Percentiles rank a stretch among this genome's conserved stretches.
phyloP scores from a whole-genome alignment of 1,140 invertebrate genomes.

The Trichoplusia ni region DNA sequence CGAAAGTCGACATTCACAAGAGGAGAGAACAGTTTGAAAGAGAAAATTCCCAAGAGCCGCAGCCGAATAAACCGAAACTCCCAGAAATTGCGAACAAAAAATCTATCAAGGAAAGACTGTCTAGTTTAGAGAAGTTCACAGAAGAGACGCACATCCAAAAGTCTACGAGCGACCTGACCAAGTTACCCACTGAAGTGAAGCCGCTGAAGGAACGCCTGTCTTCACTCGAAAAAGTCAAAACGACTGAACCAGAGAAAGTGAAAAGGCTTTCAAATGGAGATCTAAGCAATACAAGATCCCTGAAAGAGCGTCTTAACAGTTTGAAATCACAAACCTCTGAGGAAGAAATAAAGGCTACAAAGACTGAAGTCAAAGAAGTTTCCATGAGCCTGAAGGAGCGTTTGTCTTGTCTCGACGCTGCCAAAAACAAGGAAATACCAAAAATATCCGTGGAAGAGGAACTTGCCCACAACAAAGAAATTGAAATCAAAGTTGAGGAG shows the following conservation, averaged over 20 bases:
- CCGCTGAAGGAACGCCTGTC: conserved; percentile 85
- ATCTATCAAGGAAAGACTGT: conserved; percentile 87
- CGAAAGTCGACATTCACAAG: conserved; percentile 91
- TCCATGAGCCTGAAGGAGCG: conserved; percentile 83
- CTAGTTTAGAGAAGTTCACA: conserved; percentile 83
- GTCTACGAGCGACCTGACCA: conserved; percentile 74
- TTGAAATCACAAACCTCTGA: conserved; percentile 82
- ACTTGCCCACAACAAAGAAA: conserved; percentile 56
- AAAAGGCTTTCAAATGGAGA: conserved; percentile 80
- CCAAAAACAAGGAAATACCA: conserved; percentile 78
- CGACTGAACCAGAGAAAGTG: conserved; percentile 77
- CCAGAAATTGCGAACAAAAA: conserved; percentile 84
- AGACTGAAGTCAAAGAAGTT: conserved; percentile 75
- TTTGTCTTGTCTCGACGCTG: conserved; percentile 80
- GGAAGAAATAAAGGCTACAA: conserved; percentile 68
- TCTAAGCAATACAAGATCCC: conserved; percentile 70
- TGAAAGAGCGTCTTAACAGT: conserved; percentile 82
- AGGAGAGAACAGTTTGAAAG: conserved; percentile 91
- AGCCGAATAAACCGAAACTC: conserved; percentile 77
- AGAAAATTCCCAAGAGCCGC: conserved; percentile 78
- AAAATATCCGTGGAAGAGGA: conserved; percentile 77
- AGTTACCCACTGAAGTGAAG: conserved; percentile 84
- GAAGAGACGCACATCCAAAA: conserved; percentile 74
- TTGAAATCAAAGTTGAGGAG: conserved; percentile 58
- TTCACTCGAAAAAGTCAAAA: conserved; percentile 84